A percentile compares a stretch with the other conserved stretches of the same genome.
Evolutionary conservation across 92 coral and sea anemone genomes (phyloP).

Genomic region (Porites rus): DNA sequence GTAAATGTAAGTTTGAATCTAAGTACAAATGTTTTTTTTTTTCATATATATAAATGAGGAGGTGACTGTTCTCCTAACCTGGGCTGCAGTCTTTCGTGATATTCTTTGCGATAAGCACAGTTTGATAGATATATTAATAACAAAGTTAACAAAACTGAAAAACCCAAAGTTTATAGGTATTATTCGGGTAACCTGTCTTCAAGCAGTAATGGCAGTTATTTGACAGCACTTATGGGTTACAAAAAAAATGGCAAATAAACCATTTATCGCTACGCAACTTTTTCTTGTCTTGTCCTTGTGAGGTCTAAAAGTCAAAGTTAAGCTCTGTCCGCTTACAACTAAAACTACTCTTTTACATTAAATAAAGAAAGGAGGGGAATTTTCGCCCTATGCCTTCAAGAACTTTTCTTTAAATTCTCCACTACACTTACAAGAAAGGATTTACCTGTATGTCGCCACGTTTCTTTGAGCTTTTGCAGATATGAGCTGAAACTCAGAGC

Average conservation of each 20-base stretch:
- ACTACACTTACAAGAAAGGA: neutral
- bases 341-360: neutral
- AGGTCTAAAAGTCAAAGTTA: neutral
- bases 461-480: slow-evolving; percentile 82
- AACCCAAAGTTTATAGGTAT: no score
- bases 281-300: neutral
- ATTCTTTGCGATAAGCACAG: no score
- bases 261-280: neutral
- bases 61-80: no score
- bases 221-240: no score
- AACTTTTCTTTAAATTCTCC: neutral
- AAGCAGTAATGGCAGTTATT: no score
- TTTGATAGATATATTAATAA: no score
- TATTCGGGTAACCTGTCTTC: no score
- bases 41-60: no score
- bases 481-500: slow-evolving; percentile 85
- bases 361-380: neutral
- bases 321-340: neutral
- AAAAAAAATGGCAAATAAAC: neutral
- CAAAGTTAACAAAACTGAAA: no score
- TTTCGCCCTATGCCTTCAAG: neutral
- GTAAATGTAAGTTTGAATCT: no score
- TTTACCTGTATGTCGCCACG: slow-evolving; percentile 82
- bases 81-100: no score
- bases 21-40: no score